Evolutionary conservation across 2,888 invertebrate species (phyloP).

Genomic region (Plebejus anna): DNA sequence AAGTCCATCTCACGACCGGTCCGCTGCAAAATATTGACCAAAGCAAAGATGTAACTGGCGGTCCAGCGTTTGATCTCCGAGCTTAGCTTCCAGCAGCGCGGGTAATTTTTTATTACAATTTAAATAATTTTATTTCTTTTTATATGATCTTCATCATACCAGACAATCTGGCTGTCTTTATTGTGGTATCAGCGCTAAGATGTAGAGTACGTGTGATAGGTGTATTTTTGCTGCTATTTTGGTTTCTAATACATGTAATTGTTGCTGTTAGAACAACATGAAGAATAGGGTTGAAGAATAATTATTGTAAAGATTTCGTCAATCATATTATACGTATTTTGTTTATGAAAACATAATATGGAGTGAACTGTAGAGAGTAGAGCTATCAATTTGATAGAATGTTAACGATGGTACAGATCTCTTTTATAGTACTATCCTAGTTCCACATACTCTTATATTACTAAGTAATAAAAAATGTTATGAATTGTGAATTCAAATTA

Average conservation of each 20-base stretch:
- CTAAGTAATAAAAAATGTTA: background rate
- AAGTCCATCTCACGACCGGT: conserved; percentile 51
- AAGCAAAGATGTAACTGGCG: conserved; percentile 51
- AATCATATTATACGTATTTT: too few relatives aligned
- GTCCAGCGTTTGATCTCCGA: conserved; percentile 58
- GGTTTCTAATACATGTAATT: background rate
- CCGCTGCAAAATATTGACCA: conserved; percentile 70
- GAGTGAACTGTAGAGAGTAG: too few relatives aligned
- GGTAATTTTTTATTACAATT: conserved; percentile 8
- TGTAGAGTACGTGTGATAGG: background rate
- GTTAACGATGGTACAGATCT: too few relatives aligned
- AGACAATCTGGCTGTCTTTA: background rate
- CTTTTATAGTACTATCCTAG: background rate
- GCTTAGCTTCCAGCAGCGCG: conserved; percentile 43
- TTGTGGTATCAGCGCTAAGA: background rate
- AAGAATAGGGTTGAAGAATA: too few relatives aligned
- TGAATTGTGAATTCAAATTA: background rate
- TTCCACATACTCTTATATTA: background rate
- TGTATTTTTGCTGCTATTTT: background rate
- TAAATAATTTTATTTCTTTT: conserved; percentile 16
- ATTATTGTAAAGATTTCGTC: too few relatives aligned
- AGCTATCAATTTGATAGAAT: too few relatives aligned
- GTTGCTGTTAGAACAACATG: too few relatives aligned
- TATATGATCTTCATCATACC: conserved; percentile 1
- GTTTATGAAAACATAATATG: too few relatives aligned